Evolutionary conservation across 2,888 invertebrate genomes (phyloP), one percentile per base, ranked within the genome.

Genomic region (Xiphydria camelus): DNA sequence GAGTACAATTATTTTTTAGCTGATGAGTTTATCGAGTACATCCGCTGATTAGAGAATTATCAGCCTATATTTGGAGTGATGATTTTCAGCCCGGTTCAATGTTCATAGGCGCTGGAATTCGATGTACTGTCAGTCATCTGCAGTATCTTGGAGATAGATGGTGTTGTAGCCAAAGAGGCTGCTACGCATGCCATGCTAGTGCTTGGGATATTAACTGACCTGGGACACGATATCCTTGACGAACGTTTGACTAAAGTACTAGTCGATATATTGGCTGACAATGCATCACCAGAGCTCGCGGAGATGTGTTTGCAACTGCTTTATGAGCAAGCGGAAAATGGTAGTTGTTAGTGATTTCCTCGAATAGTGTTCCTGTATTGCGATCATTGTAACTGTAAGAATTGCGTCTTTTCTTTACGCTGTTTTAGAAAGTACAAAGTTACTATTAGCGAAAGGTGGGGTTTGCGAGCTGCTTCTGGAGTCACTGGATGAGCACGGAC

Each of bases 231-330:
- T 42, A 76, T 82, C 59, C 81, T 81, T 57, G 79, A 80, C 36
- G 76, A 79, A 4, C 75, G 79, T 32, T 70, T 86, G 2, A 84
- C 82, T 52, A 78, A 77, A 46, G 75, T 81, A 32, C 77, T 90
- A 19, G 80, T 88, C 2, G 79, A 83, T 51, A 82, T 89, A 38
- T 73, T 88, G 44, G 78, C 78, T 47, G 81, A 81, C 43, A 86
- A 88, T 0, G 79, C 82, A 15, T 86, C 84, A 65, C 80, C 86
- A 19, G 89, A 89, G 67, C 79, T 89, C 53, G 87, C 87, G 4
- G 87, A 89, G 69, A 76, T 87, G 66, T 89, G 88, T 73, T 79
- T 91, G 56, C 89, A 90, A 63, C 80, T 89, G 62, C 78, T 91
- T 55, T 85, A 87, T 70, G 81, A 83, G 45, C 89, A 90, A 73